Conservation (phyloP, 35 echinoderm and acorn worm species). For the Ophioderma brevispina region DNA sequence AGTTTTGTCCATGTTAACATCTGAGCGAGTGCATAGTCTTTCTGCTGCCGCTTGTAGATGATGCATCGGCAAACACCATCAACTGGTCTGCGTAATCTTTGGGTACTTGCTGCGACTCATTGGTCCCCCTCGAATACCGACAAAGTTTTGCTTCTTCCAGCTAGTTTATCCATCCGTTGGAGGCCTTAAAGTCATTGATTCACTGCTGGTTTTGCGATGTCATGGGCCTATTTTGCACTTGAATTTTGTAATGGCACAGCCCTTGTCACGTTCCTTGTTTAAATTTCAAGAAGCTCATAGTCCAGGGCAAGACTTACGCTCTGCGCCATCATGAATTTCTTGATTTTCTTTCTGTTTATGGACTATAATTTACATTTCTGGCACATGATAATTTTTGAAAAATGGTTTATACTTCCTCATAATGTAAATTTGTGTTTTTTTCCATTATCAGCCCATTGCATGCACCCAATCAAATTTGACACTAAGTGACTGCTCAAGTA, state of each 20-base stretch:
- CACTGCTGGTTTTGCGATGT: neutral
- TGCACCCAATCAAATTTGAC: too few relatives aligned
- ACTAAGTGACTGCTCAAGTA: too few relatives aligned
- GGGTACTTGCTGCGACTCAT: neutral
- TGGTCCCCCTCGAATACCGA: neutral
- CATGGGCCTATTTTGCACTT: neutral
- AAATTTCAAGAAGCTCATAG: too few relatives aligned
- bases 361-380: too few relatives aligned
- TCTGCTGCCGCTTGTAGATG: neutral
- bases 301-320: too few relatives aligned
- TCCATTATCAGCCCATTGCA: too few relatives aligned
- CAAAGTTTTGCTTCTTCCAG: neutral
- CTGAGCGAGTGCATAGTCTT: neutral
- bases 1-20: constrained; percentile 2
- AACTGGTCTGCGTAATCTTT: neutral
- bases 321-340: too few relatives aligned
- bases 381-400: too few relatives aligned
- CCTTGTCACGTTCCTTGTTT: too few relatives aligned
- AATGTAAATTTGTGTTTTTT: too few relatives aligned
- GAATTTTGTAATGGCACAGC: neutral
- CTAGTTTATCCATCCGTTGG: neutral
- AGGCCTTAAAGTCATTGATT: neutral
- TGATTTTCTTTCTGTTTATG: too few relatives aligned
- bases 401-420: too few relatives aligned
- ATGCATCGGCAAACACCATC: neutral